Evolutionary conservation across 2,797 vertebrate species (phyloP).

Genomic region (Lacerta agilis): DNA sequence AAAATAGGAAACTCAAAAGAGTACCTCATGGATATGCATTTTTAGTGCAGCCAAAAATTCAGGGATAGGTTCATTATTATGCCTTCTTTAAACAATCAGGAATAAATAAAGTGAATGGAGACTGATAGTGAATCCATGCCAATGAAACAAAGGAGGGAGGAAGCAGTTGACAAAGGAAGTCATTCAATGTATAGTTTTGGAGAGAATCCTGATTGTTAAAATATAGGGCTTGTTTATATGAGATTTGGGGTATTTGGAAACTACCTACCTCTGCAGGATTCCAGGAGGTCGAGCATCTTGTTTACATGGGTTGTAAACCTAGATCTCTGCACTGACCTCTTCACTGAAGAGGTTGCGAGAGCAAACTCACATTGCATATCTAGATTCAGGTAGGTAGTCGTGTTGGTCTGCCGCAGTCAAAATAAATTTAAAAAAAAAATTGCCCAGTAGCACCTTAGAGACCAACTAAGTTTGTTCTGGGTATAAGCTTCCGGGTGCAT

Average conservation of each 20-base stretch:
- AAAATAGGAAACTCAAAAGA: slow-evolving; percentile 6
- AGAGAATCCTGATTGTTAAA: neutral
- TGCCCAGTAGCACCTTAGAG: no score
- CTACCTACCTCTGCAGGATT: neutral
- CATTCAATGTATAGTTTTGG: neutral
- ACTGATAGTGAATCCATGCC: neutral
- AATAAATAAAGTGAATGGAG: slow-evolving; percentile 2
- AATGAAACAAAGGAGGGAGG: neutral
- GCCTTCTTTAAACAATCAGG: neutral
- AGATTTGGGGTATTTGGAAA: neutral
- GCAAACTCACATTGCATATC: neutral
- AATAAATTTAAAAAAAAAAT: no score
- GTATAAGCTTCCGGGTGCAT: no score
- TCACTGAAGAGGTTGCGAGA: neutral
- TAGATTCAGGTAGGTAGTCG: no score
- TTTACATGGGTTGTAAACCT: neutral
- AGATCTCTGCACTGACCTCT: no score
- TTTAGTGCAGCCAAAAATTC: slow-evolving; percentile 15
- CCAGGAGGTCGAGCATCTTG: neutral
- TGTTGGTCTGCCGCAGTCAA: no score
- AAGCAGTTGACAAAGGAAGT: neutral
- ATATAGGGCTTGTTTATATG: neutral
- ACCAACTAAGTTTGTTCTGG: no score
- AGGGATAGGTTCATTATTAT: slow-evolving; percentile 5
- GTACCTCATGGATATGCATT: slow-evolving; percentile 24